Base-by-base conservation (phyloP, 2,888 invertebrate genomes). In the Lasioglossum zephyrum region DNA sequence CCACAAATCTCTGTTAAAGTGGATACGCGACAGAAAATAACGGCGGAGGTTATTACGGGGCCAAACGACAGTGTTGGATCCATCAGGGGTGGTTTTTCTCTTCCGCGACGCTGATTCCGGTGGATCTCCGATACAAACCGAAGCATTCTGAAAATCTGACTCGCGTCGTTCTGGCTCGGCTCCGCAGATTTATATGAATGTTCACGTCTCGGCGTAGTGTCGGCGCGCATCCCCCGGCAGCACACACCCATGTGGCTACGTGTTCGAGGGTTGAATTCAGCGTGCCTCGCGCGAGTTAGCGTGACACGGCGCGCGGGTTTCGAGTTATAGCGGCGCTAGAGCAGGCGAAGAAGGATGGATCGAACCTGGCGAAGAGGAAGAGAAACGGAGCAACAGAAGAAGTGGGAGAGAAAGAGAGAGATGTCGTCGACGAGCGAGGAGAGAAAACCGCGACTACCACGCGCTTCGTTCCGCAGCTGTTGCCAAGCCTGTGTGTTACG, bases 401-500 rank as follows among this genome's bases (percentile, higher is more conserved):
- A 73, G 13, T 31, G 75, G 1, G 39, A n/a, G 66, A 66, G 77
- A 76, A 41, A 16, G 72, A 75, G 39, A 31, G 31, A 16, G 31
- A 26, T 9, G 60, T 26, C n/a, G 26, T 31, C 66, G 66, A 3
- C 13, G 66, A 73, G 74, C 16, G 70, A 82, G 87, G 78, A 86
- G 82, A 82, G 90, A 83, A 90, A 90, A 90, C 90, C 89, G 89
- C 89, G 89, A 87, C 77, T 82, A 86, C 78, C 74, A 79, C 77
- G 72, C 75, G 87, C 75, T 82, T 82, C 87, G 87, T 91, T 84
- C 83, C 76, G 83, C 93, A 93, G 93, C 93, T 93, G 93, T 93
- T 92, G 92, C 92, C 93, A 89, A 86, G 88, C 84, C 87, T 79
- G 87, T 86, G 87, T 89, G 91, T 92, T 91, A 89, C 92, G 90